A percentile compares a stretch with the other conserved stretches of the same genome.
Conservation (phyloP, 1,140 invertebrate species). For the Drosophila nigrodunni region DNA sequence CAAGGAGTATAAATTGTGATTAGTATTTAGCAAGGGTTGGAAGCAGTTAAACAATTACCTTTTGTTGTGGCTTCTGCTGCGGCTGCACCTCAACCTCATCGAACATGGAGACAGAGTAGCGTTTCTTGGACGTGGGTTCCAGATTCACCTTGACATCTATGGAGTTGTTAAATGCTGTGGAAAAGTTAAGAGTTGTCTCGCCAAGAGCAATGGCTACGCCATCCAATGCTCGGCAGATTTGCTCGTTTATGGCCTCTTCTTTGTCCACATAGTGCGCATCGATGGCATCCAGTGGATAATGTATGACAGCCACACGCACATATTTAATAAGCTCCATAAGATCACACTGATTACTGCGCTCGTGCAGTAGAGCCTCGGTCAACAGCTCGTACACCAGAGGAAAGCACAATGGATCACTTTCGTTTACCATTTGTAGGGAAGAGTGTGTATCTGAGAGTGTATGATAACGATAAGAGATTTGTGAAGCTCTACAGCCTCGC, state of each 20-base stretch:
- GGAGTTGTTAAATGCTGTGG: conserved; percentile 57
- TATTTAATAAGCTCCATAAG: conserved; percentile 70
- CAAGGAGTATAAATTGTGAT: neutral
- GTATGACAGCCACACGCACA: conserved; percentile 57
- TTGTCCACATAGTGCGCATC: conserved; percentile 54
- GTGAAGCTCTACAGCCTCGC: neutral
- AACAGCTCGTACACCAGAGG: conserved; percentile 73
- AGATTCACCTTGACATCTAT: conserved; percentile 46
- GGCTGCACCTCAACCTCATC: conserved; percentile 71
- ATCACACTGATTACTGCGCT: conserved; percentile 45
- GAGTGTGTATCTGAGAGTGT: conserved; percentile 36
- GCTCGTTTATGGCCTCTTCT: conserved; percentile 60
- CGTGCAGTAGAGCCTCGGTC: conserved; percentile 47
- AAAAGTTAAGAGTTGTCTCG: conserved; percentile 72
- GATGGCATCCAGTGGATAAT: conserved; percentile 65
- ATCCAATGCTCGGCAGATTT: conserved; percentile 67
- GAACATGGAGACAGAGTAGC: conserved; percentile 77
- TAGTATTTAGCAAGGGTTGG: neutral
- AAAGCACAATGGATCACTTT: conserved; percentile 72
- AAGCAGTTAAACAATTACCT: conserved; percentile 39
- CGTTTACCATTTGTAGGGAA: conserved; percentile 50
- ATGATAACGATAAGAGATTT: neutral
- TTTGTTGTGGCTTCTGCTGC: conserved; percentile 49
- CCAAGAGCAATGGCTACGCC: conserved; percentile 46
- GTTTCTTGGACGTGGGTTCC: conserved; percentile 49